Conservation (phyloP, 1,140 invertebrate genomes). For the Melanaphis sacchari region DNA sequence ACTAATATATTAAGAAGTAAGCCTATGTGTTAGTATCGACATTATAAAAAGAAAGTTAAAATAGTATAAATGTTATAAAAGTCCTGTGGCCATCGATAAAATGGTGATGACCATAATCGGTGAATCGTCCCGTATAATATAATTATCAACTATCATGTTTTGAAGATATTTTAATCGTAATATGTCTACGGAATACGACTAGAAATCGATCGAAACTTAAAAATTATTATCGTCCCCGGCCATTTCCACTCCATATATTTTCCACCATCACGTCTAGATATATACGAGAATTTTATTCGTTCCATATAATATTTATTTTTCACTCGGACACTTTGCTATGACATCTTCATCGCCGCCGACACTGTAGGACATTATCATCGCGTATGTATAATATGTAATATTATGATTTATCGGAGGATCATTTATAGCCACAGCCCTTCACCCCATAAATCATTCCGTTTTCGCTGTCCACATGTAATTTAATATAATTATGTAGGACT, state of each 20-base stretch:
- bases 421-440: neutral
- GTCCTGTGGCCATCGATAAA: neutral
- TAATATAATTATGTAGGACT: slow-evolving; percentile 2
- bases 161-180: neutral
- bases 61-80: neutral
- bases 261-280: neutral
- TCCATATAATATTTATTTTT: slow-evolving; percentile 9
- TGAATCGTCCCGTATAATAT: neutral
- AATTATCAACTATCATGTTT: neutral
- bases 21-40: too few relatives aligned
- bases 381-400: neutral
- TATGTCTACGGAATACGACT: neutral
- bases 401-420: slow-evolving; percentile 39
- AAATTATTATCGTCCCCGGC: neutral
- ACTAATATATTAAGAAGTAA: too few relatives aligned
- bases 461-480: neutral
- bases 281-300: neutral
- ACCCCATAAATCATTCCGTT: slow-evolving; percentile 18
- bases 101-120: too few relatives aligned
- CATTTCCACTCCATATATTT: neutral
- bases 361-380: neutral
- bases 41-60: neutral
- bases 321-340: neutral
- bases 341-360: neutral
- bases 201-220: neutral